Base-by-base conservation (phyloP, 2,888 invertebrate species). In the Stenchaetothrips biformis region DNA sequence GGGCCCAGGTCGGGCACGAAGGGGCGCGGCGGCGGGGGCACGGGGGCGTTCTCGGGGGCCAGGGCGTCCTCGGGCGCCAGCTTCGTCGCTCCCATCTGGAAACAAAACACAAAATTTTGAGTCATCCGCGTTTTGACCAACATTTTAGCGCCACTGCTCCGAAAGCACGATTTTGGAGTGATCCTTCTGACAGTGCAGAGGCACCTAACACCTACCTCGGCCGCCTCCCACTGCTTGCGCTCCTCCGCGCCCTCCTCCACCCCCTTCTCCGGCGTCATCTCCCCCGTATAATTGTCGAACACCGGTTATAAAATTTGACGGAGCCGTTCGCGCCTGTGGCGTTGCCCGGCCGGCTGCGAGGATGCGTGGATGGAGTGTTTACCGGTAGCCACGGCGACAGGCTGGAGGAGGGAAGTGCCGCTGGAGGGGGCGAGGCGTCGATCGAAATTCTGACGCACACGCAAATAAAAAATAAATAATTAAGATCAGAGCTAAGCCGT, bases 31-130 rank as follows among this genome's bases (percentile, higher is more conserved):
- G 67, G 67, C 21, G 67, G 9, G 25, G 67, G 67, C 67, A 74
- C 9, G 21, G 67, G 67, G 67, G 67, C 67, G 67, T 74, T 25
- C 67, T 74, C 67, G 67, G 67, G 67, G 67, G 67, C 21, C 67
- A 74, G 21, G 21, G 4, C 67, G 21, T 11, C 11, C 25, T 25
- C 67, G 4, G 2, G 2, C 37, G 4, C 37, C 37, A 37, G 37
- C 21, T 74, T 21, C 67, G 67, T 25, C 2, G 67, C 21, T 0
- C 67, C 67, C 67, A 74, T 9, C 53, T n/a, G n/a, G n/a, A n/a
- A n/a, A n/a, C n/a, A n/a, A n/a, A n/a, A n/a, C n/a, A n/a, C n/a
- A n/a, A n/a, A n/a, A n/a, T n/a, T n/a, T n/a, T n/a, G n/a, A n/a
- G n/a, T n/a, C n/a, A n/a, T n/a, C n/a, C n/a, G n/a, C n/a, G n/a